phyloP scores from a whole-genome alignment of 2,888 invertebrate species.

The Cheilosia pagana region DNA sequence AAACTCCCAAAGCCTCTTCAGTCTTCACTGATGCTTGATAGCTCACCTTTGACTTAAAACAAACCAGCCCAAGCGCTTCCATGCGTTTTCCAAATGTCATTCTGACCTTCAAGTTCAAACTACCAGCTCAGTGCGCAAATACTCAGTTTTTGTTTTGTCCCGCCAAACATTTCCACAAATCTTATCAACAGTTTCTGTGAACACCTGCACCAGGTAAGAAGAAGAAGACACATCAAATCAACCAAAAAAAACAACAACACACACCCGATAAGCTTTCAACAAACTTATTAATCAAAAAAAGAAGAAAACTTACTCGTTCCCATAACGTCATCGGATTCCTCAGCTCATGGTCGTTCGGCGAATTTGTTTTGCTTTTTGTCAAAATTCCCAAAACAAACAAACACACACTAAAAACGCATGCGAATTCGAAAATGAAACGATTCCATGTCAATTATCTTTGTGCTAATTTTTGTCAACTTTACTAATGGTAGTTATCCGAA shows the following conservation, averaged over 20 bases:
- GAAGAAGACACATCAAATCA: slow-evolving; percentile 1
- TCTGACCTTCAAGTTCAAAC: background rate
- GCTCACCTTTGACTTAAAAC: too few species aligned
- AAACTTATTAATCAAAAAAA: slow-evolving; percentile 1
- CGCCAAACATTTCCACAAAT: background rate
- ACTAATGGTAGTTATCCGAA: slow-evolving; percentile 2
- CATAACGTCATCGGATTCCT: slow-evolving; percentile 20
- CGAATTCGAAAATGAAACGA: background rate
- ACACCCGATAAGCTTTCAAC: slow-evolving; percentile 9
- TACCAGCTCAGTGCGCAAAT: background rate
- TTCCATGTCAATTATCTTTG: slow-evolving; percentile 10
- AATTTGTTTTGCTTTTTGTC: background rate
- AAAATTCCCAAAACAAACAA: slow-evolving; percentile 30
- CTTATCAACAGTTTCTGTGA: slow-evolving; percentile 16
- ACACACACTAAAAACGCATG: background rate
- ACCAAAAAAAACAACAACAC: background rate
- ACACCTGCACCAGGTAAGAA: slow-evolving; percentile 23
- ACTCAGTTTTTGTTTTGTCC: background rate
- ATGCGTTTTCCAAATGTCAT: background rate
- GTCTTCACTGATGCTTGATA: too few species aligned
- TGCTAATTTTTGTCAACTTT: slow-evolving; percentile 24
- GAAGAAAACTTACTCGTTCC: slow-evolving; percentile 28
- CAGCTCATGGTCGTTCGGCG: slow-evolving; percentile 16
- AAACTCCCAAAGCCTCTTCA: too few species aligned
- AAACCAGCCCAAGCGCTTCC: too few species aligned